phyloP scores from a whole-genome alignment of 1,140 invertebrate genomes.

The Drosophila leontia region DNA sequence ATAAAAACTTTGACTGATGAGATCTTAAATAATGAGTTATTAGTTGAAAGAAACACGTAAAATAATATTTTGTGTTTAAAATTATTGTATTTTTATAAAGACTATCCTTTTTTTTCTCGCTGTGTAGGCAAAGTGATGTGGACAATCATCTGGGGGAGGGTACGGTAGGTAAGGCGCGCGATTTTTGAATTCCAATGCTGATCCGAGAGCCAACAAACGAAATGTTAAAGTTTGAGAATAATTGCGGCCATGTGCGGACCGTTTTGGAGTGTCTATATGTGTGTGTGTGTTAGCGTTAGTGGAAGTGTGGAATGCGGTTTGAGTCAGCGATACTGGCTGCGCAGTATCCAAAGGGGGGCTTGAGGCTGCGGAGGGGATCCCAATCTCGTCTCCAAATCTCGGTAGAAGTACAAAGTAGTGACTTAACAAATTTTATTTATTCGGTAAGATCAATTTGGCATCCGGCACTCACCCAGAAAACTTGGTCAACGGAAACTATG shows the following conservation, averaged over 20 bases:
- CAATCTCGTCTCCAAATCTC: constrained; percentile 22
- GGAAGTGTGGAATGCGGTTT: constrained; percentile 66
- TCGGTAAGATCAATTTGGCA: constrained; percentile 15
- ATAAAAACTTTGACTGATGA: neutral
- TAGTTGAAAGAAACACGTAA: too few relatives aligned
- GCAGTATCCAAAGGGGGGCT: constrained; percentile 53
- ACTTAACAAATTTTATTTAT: constrained; percentile 30
- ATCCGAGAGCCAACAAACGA: constrained; percentile 62
- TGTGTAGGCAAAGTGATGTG: constrained; percentile 20
- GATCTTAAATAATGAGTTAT: too few relatives aligned
- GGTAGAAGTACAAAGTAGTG: constrained; percentile 18
- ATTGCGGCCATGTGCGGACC: constrained; percentile 62
- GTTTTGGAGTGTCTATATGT: constrained; percentile 18
- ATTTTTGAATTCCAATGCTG: constrained; percentile 79
- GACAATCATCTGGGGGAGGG: neutral
- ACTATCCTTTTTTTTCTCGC: neutral
- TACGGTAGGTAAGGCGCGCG: constrained; percentile 34
- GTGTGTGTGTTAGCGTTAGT: constrained; percentile 29
- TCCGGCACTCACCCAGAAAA: constrained; percentile 17
- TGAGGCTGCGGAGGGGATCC: constrained; percentile 1
- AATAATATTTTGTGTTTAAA: too few relatives aligned
- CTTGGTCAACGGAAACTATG: constrained; percentile 12
- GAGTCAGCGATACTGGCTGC: constrained; percentile 64
- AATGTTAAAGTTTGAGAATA: constrained; percentile 82
- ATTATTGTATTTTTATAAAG: too few relatives aligned